Evolutionary conservation across 1,140 invertebrate genomes (phyloP).

Genomic region (Drosophila nigromelanica): DNA sequence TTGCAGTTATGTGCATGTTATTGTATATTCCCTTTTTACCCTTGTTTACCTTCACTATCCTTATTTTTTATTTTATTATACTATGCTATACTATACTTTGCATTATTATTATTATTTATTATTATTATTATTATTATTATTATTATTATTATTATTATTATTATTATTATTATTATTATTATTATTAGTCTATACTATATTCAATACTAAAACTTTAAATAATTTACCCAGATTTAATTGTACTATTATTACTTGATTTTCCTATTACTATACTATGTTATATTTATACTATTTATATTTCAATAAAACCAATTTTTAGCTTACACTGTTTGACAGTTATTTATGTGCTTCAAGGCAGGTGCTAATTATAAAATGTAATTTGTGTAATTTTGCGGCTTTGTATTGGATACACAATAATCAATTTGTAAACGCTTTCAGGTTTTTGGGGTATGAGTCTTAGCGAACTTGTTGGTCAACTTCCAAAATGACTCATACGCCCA

Average conservation of each 20-base stretch:
- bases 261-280: too few species aligned
- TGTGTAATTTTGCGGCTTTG: background rate
- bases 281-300: background rate
- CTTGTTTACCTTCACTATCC: too few species aligned
- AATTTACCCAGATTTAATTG: too few species aligned
- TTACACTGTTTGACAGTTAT: slow-evolving; percentile 2
- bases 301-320: background rate
- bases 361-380: slow-evolving; percentile 37
- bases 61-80: too few species aligned
- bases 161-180: too few species aligned
- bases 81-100: background rate
- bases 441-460: background rate
- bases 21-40: too few species aligned
- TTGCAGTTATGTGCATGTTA: too few species aligned
- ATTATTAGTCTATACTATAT: background rate
- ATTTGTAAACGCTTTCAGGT: background rate
- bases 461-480: background rate
- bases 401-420: slow-evolving; percentile 3
- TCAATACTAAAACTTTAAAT: too few species aligned
- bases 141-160: too few species aligned
- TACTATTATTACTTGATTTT: background rate
- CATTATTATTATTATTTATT: too few species aligned
- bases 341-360: slow-evolving; percentile 21
- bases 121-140: too few species aligned
- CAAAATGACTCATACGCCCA: slow-evolving; percentile 5